These are phyloP conservation scores for Urocyon cinereoargenteus DNA, from an alignment of 2,797 vertebrate genomes.

Conservation along the genomic window DNA sequence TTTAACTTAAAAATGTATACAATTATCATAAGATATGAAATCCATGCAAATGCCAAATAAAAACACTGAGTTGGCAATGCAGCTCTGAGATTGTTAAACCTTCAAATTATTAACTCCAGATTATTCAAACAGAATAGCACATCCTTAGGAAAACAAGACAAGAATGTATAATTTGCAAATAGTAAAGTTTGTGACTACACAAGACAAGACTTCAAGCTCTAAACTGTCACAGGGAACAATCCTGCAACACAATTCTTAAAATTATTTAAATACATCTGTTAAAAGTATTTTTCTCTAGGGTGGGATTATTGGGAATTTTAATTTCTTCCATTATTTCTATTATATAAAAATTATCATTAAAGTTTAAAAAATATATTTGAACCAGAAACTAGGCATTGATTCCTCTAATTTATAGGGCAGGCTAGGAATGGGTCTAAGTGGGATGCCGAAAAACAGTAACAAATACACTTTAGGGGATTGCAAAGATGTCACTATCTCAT, in stretches of 20 bases:
- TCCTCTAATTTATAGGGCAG: not conserved
- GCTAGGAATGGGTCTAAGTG: not conserved
- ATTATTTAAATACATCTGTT: not conserved
- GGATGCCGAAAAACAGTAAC: not conserved
- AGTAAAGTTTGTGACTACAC: not conserved
- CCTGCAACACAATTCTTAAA: constrained; percentile 23
- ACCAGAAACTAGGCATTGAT: not conserved
- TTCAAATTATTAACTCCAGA: constrained; percentile 16
- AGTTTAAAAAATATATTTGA: constrained; percentile 29
- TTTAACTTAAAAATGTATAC: constrained; percentile 41
- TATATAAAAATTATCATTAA: constrained; percentile 6
- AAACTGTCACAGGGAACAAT: not conserved
- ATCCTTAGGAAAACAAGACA: not conserved
- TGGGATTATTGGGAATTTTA: not conserved
- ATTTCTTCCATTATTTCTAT: not conserved
- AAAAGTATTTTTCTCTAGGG: not conserved
- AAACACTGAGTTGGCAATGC: not conserved
- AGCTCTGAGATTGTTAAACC: not conserved
- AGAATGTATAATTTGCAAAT: not conserved
- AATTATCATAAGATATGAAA: not conserved
- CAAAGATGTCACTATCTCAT: not conserved
- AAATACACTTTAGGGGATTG: not conserved
- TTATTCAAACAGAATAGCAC: not conserved
- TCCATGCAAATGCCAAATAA: not conserved
- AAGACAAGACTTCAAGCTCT: not conserved